These are phyloP conservation scores for Misgurnus mizolepis DNA, from an alignment of 2,113 vertebrate species.

Conservation along the genomic window DNA sequence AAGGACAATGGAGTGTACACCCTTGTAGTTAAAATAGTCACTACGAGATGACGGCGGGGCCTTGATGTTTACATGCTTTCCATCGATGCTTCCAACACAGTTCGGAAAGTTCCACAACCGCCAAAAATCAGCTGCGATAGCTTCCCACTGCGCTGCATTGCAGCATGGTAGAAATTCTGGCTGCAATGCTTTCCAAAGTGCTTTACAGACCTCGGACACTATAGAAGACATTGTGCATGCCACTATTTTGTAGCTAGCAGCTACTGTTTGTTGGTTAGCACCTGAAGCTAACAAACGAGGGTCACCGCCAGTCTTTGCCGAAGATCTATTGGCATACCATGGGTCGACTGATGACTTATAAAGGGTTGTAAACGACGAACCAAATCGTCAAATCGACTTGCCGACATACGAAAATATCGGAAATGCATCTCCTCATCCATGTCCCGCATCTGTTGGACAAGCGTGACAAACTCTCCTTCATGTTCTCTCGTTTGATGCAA, in stretches of 20 bases:
- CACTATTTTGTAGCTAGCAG: neutral
- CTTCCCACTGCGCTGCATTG: conserved; percentile 7
- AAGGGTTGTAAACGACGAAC: neutral
- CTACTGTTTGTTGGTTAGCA: neutral
- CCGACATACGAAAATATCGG: neutral
- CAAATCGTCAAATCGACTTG: neutral
- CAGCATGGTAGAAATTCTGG: conserved; percentile 39
- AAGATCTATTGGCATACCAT: neutral
- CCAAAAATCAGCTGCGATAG: conserved; percentile 24
- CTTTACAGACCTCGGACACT: neutral
- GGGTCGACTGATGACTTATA: neutral
- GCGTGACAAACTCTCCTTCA: too few species aligned
- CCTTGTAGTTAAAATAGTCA: neutral
- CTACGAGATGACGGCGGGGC: neutral
- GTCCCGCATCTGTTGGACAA: neutral
- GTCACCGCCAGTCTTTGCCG: neutral
- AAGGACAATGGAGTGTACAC: conserved; percentile 30
- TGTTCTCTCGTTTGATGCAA: too few species aligned
- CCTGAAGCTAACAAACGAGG: neutral
- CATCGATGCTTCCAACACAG: neutral
- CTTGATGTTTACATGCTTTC: neutral
- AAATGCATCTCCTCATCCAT: neutral
- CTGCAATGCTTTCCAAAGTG: conserved; percentile 21
- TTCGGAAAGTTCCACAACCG: conserved; percentile 27
- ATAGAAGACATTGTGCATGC: neutral